A percentile compares a stretch with the other conserved stretches of the same genome.
Evolutionary conservation across 2,113 vertebrate genomes (phyloP).

Genomic region (Ascaphus truei): DNA sequence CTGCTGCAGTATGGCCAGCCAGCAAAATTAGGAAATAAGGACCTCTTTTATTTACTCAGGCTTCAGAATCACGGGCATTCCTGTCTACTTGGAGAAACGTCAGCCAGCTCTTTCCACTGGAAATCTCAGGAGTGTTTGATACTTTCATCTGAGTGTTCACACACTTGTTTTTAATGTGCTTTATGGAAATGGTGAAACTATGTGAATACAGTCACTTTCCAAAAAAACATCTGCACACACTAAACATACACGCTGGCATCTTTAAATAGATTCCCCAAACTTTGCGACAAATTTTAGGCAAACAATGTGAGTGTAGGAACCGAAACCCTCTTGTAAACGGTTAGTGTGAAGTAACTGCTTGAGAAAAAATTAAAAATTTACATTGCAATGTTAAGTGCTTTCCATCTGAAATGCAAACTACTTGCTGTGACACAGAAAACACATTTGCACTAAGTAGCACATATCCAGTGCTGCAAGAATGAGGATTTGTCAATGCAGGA

Average conservation of each 20-base stretch:
- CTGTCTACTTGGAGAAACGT: slow-evolving; percentile 92
- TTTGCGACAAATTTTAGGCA: slow-evolving; percentile 47
- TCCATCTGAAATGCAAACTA: slow-evolving; percentile 54
- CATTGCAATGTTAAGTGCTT: slow-evolving; percentile 58
- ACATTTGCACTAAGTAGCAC: slow-evolving; percentile 60
- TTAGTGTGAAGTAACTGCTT: slow-evolving; percentile 57
- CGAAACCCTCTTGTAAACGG: slow-evolving; percentile 46
- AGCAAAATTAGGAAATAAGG: slow-evolving; percentile 95
- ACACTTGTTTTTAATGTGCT: slow-evolving; percentile 88
- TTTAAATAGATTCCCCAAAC: slow-evolving; percentile 62
- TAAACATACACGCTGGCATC: slow-evolving; percentile 64
- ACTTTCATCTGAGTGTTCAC: slow-evolving; percentile 96
- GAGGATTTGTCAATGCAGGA: slow-evolving; percentile 41
- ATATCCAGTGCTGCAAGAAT: slow-evolving; percentile 40
- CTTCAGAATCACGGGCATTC: slow-evolving; percentile 95
- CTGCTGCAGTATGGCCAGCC: slow-evolving; percentile 83
- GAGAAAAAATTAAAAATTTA: slow-evolving; percentile 67
- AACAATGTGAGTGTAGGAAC: slow-evolving; percentile 40
- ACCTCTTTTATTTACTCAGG: slow-evolving; percentile 99
- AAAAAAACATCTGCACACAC: slow-evolving; percentile 65
- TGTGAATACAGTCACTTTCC: slow-evolving; percentile 60
- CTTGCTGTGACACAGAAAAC: slow-evolving; percentile 58
- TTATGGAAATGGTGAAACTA: slow-evolving; percentile 76
- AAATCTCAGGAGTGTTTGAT: slow-evolving; percentile 70
- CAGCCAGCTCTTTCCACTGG: slow-evolving; percentile 77